A percentile compares a stretch with the other conserved stretches of the same genome.
These are phyloP conservation scores for Hiodon tergisus DNA, from an alignment of 2,113 vertebrate species.

Conservation along the genomic window DNA sequence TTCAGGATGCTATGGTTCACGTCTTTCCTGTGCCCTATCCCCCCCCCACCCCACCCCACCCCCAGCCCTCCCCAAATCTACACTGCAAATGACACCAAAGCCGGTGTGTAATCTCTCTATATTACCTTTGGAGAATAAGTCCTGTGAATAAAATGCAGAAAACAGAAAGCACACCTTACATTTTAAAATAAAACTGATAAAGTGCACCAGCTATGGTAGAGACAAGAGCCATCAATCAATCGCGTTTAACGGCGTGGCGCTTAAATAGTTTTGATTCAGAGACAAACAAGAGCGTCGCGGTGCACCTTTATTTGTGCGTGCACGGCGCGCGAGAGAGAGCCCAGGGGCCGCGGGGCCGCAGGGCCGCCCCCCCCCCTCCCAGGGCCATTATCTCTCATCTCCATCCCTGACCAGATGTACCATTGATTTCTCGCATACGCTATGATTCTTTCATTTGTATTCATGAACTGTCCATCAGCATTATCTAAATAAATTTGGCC, in stretches of 20 bases:
- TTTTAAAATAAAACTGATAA: slow-evolving; percentile 52
- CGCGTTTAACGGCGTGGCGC: slow-evolving; percentile 28
- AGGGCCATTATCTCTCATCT: background rate
- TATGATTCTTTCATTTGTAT: slow-evolving; percentile 98
- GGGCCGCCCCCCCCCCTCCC: background rate
- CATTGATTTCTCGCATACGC: slow-evolving; percentile 84
- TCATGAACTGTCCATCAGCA: slow-evolving; percentile 89
- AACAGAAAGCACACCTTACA: slow-evolving; percentile 38
- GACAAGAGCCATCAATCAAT: slow-evolving; percentile 51
- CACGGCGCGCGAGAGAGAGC: background rate
- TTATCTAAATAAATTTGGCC: slow-evolving; percentile 92
- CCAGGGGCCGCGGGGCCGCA: too few relatives aligned
- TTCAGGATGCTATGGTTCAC: slow-evolving; percentile 45
- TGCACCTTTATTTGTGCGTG: background rate
- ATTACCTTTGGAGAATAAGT: slow-evolving; percentile 45
- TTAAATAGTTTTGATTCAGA: slow-evolving; percentile 19
- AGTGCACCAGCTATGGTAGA: slow-evolving; percentile 25
- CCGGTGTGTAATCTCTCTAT: slow-evolving; percentile 59
- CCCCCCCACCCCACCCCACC: too few relatives aligned
- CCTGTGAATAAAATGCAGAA: slow-evolving; percentile 49
- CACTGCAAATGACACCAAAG: slow-evolving; percentile 51
- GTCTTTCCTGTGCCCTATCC: slow-evolving; percentile 36
- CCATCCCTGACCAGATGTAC: slow-evolving; percentile 65
- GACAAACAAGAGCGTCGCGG: background rate
- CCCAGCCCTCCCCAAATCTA: slow-evolving; percentile 42